These are phyloP conservation scores for Malthinus flaveolus DNA, from an alignment of 2,888 invertebrate genomes.

Conservation along the genomic window DNA sequence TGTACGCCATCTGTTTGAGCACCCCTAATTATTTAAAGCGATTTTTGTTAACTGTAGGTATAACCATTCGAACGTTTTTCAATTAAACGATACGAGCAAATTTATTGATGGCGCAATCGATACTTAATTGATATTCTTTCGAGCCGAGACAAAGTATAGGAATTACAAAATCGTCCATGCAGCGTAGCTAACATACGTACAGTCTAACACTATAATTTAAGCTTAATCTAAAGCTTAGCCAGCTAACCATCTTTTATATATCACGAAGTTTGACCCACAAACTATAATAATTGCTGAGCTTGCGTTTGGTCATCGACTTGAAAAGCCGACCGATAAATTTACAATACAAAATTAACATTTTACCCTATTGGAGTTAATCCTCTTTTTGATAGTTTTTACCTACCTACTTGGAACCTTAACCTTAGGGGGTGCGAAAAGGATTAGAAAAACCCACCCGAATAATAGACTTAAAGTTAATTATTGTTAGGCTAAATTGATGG, in stretches of 20 bases:
- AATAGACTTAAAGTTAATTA: too few species aligned
- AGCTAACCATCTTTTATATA: constrained; percentile 46
- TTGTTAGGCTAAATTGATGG: too few species aligned
- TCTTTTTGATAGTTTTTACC: too few species aligned
- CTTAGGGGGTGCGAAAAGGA: too few species aligned
- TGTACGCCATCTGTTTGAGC: too few species aligned
- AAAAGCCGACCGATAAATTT: constrained; percentile 20
- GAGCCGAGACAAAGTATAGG: constrained; percentile 38
- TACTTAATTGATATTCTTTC: constrained; percentile 44
- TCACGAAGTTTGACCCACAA: constrained; percentile 45
- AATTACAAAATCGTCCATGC: constrained; percentile 38
- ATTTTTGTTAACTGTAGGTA: too few species aligned
- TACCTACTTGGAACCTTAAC: too few species aligned
- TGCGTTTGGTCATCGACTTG: constrained; percentile 33
- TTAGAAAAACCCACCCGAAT: too few species aligned
- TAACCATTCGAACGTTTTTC: too few species aligned
- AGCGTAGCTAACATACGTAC: constrained; percentile 27
- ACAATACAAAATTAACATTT: not conserved
- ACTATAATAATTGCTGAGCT: constrained; percentile 47
- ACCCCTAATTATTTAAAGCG: too few species aligned
- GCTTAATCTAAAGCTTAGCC: constrained; percentile 47
- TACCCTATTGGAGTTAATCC: not conserved
- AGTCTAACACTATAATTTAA: constrained; percentile 47
- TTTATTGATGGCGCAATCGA: constrained; percentile 16
- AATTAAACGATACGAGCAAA: too few species aligned